A percentile compares a stretch with the other conserved stretches of the same genome.
These are phyloP conservation scores for Drymonia ruficornis DNA, from an alignment of 2,888 invertebrate genomes.

Conservation along the genomic window DNA sequence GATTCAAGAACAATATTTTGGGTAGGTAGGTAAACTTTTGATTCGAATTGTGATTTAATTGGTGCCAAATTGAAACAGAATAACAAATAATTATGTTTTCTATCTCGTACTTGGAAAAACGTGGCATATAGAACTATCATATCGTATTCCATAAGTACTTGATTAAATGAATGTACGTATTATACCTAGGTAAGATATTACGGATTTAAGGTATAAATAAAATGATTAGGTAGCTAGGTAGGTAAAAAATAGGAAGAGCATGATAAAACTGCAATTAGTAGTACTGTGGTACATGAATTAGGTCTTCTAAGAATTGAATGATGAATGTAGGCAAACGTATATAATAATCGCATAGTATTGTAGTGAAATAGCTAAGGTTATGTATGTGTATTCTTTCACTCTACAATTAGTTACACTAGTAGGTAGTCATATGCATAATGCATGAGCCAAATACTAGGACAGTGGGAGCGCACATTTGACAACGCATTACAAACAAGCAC, in stretches of 20 bases:
- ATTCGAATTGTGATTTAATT: not conserved
- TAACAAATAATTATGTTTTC: too few species aligned
- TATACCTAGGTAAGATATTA: not conserved
- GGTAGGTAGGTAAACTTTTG: not conserved
- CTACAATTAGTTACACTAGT: not conserved
- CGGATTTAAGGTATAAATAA: too few species aligned
- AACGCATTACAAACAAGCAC: not conserved
- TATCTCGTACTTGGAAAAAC: too few species aligned
- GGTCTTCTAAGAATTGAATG: not conserved
- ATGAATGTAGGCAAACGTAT: not conserved
- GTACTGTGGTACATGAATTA: not conserved
- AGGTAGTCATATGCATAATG: slow-evolving; percentile 3
- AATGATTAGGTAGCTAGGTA: not conserved
- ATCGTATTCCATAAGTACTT: too few species aligned
- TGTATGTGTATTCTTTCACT: not conserved
- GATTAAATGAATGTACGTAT: too few species aligned
- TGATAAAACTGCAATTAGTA: not conserved
- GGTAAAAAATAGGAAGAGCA: too few species aligned
- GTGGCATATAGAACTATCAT: too few species aligned
- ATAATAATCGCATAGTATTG: not conserved
- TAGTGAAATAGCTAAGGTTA: not conserved
- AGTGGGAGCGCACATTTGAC: slow-evolving; percentile 1
- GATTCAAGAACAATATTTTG: too few species aligned
- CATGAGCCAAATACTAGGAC: not conserved
- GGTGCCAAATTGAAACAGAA: not conserved